phyloP scores from a whole-genome alignment of 1,140 invertebrate species.

The Mamestra configurata region DNA sequence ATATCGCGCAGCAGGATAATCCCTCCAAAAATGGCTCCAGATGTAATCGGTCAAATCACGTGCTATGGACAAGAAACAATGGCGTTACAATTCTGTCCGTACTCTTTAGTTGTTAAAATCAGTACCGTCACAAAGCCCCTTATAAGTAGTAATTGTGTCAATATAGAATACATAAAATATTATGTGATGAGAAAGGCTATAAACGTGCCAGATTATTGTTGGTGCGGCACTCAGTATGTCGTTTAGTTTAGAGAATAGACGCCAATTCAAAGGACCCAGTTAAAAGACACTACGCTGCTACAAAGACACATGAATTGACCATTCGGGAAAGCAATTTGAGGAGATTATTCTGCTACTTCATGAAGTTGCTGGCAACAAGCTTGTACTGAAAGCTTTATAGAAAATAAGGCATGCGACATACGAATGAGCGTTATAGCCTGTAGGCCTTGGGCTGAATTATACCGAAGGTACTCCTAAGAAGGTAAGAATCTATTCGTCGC shows the following conservation, averaged over 20 bases:
- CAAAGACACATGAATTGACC: constrained; percentile 34
- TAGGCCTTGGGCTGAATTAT: not conserved
- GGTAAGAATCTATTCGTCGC: not conserved
- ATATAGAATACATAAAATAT: constrained; percentile 27
- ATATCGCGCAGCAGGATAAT: constrained; percentile 45
- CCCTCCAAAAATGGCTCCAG: constrained; percentile 42
- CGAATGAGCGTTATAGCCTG: constrained; percentile 3
- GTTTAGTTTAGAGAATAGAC: not conserved
- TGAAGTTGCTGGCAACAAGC: constrained; percentile 12
- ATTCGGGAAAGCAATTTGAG: constrained; percentile 1
- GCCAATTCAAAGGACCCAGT: not conserved
- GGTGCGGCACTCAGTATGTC: constrained; percentile 15
- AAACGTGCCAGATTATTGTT: constrained; percentile 2
- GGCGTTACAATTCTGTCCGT: constrained; percentile 26
- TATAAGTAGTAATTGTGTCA: constrained; percentile 8
- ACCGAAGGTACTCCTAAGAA: not conserved
- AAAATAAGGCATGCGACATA: constrained; percentile 37
- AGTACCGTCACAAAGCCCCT: constrained; percentile 28
- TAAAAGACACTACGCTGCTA: not conserved
- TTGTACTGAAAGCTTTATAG: constrained; percentile 5
- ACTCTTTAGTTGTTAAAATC: constrained; percentile 15
- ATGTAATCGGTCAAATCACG: constrained; percentile 45
- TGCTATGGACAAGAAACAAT: constrained; percentile 42
- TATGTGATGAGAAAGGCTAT: constrained; percentile 23
- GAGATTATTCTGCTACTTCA: constrained; percentile 28